A percentile compares a stretch with the other conserved stretches of the same genome.
Conservation (phyloP, 1,140 invertebrate species). For the Aphelinus atriplicis region DNA sequence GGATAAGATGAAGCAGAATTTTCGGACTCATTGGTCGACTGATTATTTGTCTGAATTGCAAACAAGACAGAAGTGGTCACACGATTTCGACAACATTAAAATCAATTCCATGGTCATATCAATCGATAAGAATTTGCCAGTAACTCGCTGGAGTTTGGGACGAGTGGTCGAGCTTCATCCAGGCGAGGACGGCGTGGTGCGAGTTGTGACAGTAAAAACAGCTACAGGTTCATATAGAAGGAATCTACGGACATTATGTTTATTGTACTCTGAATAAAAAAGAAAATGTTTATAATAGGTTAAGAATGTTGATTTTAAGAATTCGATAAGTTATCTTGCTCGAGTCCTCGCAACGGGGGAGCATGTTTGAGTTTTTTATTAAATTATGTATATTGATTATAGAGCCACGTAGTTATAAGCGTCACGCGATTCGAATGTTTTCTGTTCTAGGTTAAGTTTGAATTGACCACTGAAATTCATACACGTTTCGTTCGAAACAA, state of each 20-base stretch:
- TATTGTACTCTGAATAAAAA: not conserved
- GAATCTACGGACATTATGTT: too few relatives aligned
- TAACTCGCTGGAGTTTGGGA: not conserved
- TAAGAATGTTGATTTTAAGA: not conserved
- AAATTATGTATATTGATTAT: not conserved
- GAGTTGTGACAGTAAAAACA: not conserved
- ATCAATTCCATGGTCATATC: not conserved
- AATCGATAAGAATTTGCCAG: not conserved
- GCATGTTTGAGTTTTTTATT: not conserved
- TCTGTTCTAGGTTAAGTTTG: too few relatives aligned
- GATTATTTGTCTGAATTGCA: conserved; percentile 5
- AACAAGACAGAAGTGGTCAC: not conserved
- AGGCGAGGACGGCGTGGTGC: not conserved
- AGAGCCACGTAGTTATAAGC: too few relatives aligned
- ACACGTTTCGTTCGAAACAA: too few relatives aligned
- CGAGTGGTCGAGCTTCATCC: not conserved
- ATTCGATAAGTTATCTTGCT: not conserved
- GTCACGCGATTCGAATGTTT: too few relatives aligned
- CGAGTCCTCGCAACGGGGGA: not conserved
- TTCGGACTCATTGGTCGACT: not conserved
- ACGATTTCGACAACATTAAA: not conserved
- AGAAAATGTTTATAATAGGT: not conserved
- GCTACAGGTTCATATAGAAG: too few relatives aligned
- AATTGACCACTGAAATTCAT: too few relatives aligned
- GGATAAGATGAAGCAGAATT: too few relatives aligned